Base-by-base conservation (phyloP, 1,140 invertebrate genomes). In the Danaus melanippus region DNA sequence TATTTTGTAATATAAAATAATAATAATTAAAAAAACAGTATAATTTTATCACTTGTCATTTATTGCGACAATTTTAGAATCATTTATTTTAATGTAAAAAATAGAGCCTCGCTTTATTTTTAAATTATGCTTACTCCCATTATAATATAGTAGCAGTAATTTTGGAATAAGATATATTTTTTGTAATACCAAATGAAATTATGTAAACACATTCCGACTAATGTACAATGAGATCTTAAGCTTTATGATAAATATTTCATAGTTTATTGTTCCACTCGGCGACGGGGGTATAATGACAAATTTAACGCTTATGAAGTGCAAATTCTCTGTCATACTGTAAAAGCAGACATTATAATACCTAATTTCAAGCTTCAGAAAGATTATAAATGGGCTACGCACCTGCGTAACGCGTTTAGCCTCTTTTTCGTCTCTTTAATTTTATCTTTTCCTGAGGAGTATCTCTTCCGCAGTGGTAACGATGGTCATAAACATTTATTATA, bases 291-390 rank as follows among this genome's bases (percentile, higher is more conserved):
- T 84, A 80, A 84, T 80, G 74, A 80, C 66, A 74, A 82, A 79
- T 81, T 82, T 84, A 75, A 74, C 66, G 79, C 76, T 84, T 81
- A 84, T 79, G 79, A 79, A 84, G 77, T 79, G 74, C 73, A 80
- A 84, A 82, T 84, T 84, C 67, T 68, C 71, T 79, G 77, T 82
- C 77, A 79, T 72, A 73, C 69, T 69, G 67, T 60, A 68, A 78
- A 80, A 79, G 66, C 74, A 74, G 71, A 79, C 65, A 75, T 79
- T 78, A 71, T 80, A 73, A 84, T 78, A 82, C 67, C 70, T 76
- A 76, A 84, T 84, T 84, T 82, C 62, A 60, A 32, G 56, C 62
- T 68, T 67, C 64, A 68, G 66, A 80, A 81, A 80, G 74, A 80
- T 76, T 79, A 79, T 74, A 78, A 80, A 83, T 76, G 67, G 63